Percentiles rank a stretch among this genome's conserved stretches.
These are phyloP conservation scores for Vespertilio murinus DNA, from an alignment of 2,797 vertebrate species.

Conservation along the genomic window DNA sequence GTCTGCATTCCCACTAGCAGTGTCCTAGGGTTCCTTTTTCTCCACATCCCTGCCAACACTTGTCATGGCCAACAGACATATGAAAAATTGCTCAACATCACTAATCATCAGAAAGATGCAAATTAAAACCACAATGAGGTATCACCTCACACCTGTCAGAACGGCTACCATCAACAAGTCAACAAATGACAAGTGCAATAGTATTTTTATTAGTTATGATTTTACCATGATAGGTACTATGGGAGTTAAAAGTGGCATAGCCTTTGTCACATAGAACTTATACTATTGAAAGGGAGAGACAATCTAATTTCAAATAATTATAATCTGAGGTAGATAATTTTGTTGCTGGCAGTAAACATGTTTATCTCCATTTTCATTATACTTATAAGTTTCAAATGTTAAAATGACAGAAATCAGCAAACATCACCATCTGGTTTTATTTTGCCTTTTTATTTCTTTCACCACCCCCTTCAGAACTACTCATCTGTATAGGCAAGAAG, in stretches of 20 bases:
- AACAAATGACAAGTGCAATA: neutral
- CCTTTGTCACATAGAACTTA: neutral
- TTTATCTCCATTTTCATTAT: constrained; percentile 34
- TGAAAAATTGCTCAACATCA: too few species aligned
- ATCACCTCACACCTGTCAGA: too few species aligned
- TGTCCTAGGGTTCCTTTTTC: too few species aligned
- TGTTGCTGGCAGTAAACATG: constrained; percentile 11
- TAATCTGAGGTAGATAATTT: constrained; percentile 36
- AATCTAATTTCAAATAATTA: constrained; percentile 10
- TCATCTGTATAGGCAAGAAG: constrained; percentile 8
- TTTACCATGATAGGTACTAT: neutral
- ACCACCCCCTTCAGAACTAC: neutral
- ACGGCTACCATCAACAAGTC: neutral
- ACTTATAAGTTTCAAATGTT: constrained; percentile 25
- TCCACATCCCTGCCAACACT: too few species aligned
- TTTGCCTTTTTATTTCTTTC: neutral
- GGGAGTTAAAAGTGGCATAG: neutral
- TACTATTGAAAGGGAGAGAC: neutral
- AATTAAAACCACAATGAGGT: too few species aligned
- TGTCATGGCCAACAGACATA: too few species aligned
- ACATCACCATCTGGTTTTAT: constrained; percentile 38
- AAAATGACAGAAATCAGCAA: constrained; percentile 43
- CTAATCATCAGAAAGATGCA: too few species aligned
- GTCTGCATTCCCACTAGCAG: too few species aligned
- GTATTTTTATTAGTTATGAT: neutral